These are phyloP conservation scores for Sesia apiformis DNA, from an alignment of 2,888 invertebrate genomes.

Conservation along the genomic window DNA sequence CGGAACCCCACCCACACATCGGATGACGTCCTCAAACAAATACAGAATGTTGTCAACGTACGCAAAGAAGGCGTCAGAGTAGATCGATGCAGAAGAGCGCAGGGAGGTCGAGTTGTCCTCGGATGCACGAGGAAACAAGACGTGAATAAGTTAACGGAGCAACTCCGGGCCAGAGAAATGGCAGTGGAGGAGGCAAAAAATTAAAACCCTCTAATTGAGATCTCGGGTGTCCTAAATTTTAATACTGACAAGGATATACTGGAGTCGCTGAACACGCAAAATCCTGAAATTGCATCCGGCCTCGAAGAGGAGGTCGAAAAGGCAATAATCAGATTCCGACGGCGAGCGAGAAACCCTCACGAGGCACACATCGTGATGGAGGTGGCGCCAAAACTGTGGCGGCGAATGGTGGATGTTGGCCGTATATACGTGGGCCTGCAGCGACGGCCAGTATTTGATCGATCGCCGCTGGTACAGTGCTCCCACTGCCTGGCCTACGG, in stretches of 20 bases:
- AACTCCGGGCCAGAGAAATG: too few species aligned
- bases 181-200: too few species aligned
- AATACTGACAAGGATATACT: conserved; percentile 8
- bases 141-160: too few species aligned
- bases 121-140: too few species aligned
- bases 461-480: neutral
- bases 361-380: conserved; percentile 5
- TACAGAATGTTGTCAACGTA: too few species aligned
- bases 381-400: conserved; percentile 4
- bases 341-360: conserved; percentile 5
- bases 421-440: neutral
- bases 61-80: too few species aligned
- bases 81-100: too few species aligned
- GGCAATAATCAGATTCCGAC: conserved; percentile 1
- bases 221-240: neutral
- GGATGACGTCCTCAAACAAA: too few species aligned
- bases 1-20: too few species aligned
- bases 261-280: conserved; percentile 3
- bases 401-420: neutral
- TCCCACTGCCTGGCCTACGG: neutral
- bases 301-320: neutral
- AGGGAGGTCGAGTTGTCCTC: too few species aligned
- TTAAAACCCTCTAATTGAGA: too few species aligned
- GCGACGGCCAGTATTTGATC: rapidly evolving
- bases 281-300: neutral